Evolutionary conservation across 1,140 invertebrate genomes (phyloP).

Genomic region (Listronotus bonariensis): DNA sequence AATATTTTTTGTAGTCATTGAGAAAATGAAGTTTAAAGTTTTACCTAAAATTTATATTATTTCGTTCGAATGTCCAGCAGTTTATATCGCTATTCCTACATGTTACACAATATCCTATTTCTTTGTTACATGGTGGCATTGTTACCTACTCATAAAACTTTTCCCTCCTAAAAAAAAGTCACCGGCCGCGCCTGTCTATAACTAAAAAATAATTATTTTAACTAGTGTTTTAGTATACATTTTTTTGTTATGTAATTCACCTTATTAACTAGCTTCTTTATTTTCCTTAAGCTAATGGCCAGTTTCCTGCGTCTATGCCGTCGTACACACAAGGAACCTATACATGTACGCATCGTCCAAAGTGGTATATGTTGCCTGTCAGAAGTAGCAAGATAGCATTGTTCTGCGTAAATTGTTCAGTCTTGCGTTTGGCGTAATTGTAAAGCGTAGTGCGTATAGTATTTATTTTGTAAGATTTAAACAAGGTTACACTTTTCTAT

Average conservation of each 20-base stretch:
- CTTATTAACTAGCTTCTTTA: slow-evolving; percentile 50
- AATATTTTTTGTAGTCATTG: too few species aligned
- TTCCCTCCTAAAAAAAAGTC: too few species aligned
- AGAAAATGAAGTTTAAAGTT: too few species aligned
- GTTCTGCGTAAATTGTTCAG: slow-evolving; percentile 41
- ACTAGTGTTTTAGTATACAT: neutral
- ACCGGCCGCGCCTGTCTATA: too few species aligned
- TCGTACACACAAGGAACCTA: slow-evolving; percentile 85
- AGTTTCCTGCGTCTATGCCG: slow-evolving; percentile 79
- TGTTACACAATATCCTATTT: too few species aligned
- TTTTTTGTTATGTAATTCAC: slow-evolving; percentile 1
- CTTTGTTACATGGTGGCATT: too few species aligned
- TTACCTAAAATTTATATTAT: too few species aligned
- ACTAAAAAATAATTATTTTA: neutral
- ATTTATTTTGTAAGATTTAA: slow-evolving; percentile 17
- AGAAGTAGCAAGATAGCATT: slow-evolving; percentile 4
- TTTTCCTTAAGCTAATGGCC: slow-evolving; percentile 76
- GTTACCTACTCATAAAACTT: too few species aligned
- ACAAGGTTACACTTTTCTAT: too few species aligned
- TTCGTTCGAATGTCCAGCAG: too few species aligned
- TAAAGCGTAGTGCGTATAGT: slow-evolving; percentile 14
- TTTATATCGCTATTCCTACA: too few species aligned
- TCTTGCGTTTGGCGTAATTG: slow-evolving; percentile 28
- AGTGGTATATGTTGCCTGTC: slow-evolving; percentile 35
- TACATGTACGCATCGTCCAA: slow-evolving; percentile 76